A percentile compares a stretch with the other conserved stretches of the same genome.
These are phyloP conservation scores for Murina feae DNA, from an alignment of 2,113 vertebrate genomes.

Conservation along the genomic window DNA sequence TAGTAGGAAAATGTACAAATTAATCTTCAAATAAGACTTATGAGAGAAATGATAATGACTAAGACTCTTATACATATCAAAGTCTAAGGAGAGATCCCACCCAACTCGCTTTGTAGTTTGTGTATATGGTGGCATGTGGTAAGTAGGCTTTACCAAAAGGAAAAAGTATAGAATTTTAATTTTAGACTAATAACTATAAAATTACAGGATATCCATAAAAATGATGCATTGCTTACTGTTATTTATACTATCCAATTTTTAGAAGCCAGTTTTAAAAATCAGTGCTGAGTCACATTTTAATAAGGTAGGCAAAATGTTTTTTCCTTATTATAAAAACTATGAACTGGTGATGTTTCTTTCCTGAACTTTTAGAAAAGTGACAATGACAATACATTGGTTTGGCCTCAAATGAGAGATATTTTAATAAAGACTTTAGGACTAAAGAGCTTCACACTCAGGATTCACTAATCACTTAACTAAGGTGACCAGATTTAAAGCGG, in stretches of 20 bases:
- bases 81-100: not conserved
- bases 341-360: not conserved
- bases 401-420: not conserved
- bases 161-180: not conserved
- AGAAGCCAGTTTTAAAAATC: constrained; percentile 16
- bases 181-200: not conserved
- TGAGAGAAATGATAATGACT: constrained; percentile 33
- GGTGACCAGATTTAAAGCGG: too few species aligned
- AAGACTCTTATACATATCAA: not conserved
- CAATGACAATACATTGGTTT: constrained; percentile 2
- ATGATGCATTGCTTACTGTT: not conserved
- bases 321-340: not conserved
- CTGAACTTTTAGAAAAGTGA: constrained; percentile 5
- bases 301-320: not conserved
- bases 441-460: not conserved
- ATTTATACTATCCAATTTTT: not conserved
- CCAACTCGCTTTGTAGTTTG: not conserved
- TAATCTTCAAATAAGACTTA: constrained; percentile 55
- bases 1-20: constrained; percentile 64
- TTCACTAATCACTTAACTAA: not conserved
- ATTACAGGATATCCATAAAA: not conserved
- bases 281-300: not conserved
- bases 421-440: constrained; percentile 1
- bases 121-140: not conserved
- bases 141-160: not conserved